Evolutionary conservation across 2,113 vertebrate species (phyloP).

Genomic region (Pteruthius melanotis): DNA sequence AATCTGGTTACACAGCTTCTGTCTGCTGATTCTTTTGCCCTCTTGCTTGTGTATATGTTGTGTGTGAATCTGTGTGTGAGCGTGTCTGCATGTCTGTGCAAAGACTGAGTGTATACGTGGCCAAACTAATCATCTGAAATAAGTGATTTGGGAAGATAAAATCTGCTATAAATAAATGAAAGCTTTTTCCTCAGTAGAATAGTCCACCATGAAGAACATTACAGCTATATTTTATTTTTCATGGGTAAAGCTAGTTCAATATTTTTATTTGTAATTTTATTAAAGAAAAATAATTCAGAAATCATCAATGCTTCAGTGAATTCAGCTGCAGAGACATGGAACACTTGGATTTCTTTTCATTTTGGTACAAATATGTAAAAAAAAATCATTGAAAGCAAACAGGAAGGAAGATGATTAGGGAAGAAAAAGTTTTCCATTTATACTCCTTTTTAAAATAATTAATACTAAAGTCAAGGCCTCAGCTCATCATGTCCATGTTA

Average conservation of each 20-base stretch:
- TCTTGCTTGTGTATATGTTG: background rate
- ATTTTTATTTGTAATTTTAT: background rate
- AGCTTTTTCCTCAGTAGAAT: background rate
- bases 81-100: background rate
- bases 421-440: background rate
- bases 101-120: background rate
- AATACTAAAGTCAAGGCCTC: background rate
- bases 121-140: conserved; percentile 8
- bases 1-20: conserved; percentile 53
- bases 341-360: background rate
- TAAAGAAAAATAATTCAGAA: background rate
- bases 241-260: background rate
- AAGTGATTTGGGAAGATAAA: conserved; percentile 28
- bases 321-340: background rate
- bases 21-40: conserved; percentile 27
- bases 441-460: background rate
- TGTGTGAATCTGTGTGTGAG: background rate
- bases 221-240: background rate
- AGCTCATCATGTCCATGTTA: background rate
- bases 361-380: background rate
- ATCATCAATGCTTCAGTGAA: background rate
- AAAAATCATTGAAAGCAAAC: background rate
- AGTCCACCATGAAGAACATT: background rate
- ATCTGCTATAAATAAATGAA: conserved; percentile 33
- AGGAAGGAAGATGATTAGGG: background rate